These are phyloP conservation scores for Calycopis cecrops DNA, from an alignment of 1,140 invertebrate species.

Conservation along the genomic window DNA sequence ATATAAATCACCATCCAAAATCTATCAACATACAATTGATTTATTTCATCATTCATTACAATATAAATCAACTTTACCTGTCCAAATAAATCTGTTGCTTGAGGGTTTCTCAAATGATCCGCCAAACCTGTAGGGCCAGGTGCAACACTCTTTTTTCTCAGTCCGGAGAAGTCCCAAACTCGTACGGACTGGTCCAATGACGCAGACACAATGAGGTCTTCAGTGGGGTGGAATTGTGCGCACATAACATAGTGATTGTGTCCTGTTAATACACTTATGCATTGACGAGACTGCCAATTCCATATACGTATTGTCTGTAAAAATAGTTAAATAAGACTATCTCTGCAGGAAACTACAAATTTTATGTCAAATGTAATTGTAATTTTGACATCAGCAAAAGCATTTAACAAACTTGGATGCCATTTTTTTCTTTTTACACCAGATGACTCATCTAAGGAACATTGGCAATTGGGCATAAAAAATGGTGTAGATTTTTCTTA, in stretches of 20 bases:
- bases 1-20: no score
- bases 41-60: no score
- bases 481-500: background rate
- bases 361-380: no score
- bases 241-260: constrained; percentile 99
- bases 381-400: no score
- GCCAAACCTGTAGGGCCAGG: constrained; percentile 94
- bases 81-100: constrained; percentile 96
- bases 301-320: constrained; percentile 94
- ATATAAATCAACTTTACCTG: constrained; percentile 48
- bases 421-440: no score
- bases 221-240: constrained; percentile 97
- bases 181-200: constrained; percentile 98
- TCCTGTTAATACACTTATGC: constrained; percentile 96
- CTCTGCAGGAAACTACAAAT: no score
- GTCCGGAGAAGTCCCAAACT: constrained; percentile 98
- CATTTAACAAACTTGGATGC: no score
- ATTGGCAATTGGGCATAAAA: background rate
- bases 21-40: no score
- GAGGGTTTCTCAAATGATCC: constrained; percentile 91
- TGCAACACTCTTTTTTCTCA: constrained; percentile 98
- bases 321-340: background rate
- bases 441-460: no score
- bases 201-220: constrained; percentile 98
- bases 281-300: constrained; percentile 99